Conservation (phyloP, 2,113 vertebrate genomes). For the Hiodon tergisus region DNA sequence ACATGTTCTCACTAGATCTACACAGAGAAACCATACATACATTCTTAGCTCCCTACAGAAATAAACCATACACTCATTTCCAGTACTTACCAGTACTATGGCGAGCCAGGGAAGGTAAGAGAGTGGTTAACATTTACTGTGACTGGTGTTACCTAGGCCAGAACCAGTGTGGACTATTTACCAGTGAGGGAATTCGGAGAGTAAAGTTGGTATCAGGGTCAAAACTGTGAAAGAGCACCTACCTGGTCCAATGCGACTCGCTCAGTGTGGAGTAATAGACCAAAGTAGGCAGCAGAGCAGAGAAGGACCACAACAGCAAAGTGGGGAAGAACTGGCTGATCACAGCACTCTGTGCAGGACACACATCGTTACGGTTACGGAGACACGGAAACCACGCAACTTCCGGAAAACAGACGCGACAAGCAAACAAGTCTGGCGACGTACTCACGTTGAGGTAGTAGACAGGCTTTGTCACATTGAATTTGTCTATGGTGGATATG, state of each 20-base stretch:
- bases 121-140: no score
- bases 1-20: no score
- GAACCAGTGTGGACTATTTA: neutral
- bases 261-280: slow-evolving; percentile 91
- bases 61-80: no score
- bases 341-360: slow-evolving; percentile 69
- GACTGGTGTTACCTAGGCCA: no score
- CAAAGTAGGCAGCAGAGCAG: slow-evolving; percentile 79
- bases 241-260: slow-evolving; percentile 94
- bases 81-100: no score
- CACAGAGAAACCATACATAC: no score
- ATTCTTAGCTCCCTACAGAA: no score
- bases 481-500: slow-evolving; percentile 86
- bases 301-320: slow-evolving; percentile 86
- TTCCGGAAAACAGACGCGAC: neutral
- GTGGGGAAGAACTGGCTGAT: slow-evolving; percentile 97
- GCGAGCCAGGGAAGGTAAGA: no score
- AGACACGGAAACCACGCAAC: neutral
- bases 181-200: neutral
- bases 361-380: slow-evolving; percentile 9
- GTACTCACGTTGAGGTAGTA: slow-evolving; percentile 80
- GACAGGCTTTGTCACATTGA: slow-evolving; percentile 90
- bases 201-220: neutral
- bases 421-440: neutral
- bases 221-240: slow-evolving; percentile 22